Percentiles rank a stretch among this genome's conserved stretches.
Conservation (phyloP, 2,113 vertebrate species). For the Ceyx cyanopectus region DNA sequence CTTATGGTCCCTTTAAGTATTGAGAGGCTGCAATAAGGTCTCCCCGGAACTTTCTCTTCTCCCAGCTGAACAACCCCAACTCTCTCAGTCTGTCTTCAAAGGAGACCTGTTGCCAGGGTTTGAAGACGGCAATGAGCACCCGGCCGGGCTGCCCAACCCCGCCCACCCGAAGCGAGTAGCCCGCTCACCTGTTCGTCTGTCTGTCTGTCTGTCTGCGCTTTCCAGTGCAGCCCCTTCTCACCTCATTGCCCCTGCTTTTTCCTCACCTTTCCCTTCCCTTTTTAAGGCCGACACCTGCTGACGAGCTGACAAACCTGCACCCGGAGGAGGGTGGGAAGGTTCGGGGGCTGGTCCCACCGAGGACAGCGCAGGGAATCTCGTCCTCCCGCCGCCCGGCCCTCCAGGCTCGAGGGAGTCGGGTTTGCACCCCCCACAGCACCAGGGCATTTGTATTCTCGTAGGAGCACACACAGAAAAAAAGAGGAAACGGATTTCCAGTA, state of each 20-base stretch:
- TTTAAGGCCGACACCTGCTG: background rate
- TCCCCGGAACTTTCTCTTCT: background rate
- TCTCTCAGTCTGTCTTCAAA: background rate
- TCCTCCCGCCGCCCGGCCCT: background rate
- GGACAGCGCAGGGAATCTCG: no score
- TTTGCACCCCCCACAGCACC: background rate
- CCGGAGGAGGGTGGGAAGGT: background rate
- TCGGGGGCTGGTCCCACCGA: background rate
- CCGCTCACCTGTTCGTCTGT: no score
- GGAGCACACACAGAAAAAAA: no score
- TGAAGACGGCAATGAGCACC: rapidly evolving
- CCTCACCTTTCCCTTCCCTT: no score
- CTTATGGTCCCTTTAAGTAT: background rate
- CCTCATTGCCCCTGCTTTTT: no score
- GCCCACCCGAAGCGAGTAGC: background rate
- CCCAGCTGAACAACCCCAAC: background rate
- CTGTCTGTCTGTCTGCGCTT: no score
- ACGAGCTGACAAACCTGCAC: background rate
- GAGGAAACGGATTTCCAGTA: background rate
- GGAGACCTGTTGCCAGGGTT: background rate
- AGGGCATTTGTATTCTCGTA: rapidly evolving
- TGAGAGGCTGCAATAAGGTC: background rate
- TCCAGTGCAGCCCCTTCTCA: background rate
- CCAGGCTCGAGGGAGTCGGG: no score
- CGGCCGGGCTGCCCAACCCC: background rate